Conservation (phyloP, 2,113 vertebrate species). For the Osmerus eperlanus region DNA sequence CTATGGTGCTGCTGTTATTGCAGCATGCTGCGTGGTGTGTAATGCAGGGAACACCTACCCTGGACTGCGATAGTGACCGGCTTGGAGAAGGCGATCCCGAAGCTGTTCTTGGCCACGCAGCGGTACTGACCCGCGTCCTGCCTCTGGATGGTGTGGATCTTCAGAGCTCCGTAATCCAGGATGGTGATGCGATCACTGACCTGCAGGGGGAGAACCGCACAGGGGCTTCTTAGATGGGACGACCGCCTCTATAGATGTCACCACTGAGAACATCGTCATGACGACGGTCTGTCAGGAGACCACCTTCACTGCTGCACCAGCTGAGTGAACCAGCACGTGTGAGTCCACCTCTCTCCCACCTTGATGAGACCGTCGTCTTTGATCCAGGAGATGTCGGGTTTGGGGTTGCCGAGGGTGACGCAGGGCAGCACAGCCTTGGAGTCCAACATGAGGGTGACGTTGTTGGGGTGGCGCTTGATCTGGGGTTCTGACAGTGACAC, state of each 20-base stretch:
- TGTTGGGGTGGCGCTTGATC: constrained; percentile 89
- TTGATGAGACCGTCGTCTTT: constrained; percentile 87
- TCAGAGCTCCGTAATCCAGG: constrained; percentile 89
- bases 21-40: no score
- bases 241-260: no score
- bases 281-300: no score
- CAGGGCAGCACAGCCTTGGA: constrained; percentile 94
- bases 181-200: constrained; percentile 83
- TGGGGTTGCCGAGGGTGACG: constrained; percentile 90
- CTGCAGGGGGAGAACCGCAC: constrained; percentile 54
- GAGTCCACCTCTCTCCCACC: no score
- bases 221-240: no score
- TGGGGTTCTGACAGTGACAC: constrained; percentile 81
- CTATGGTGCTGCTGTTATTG: background rate
- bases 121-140: constrained; percentile 93
- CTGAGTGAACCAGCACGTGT: background rate
- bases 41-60: constrained; percentile 67
- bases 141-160: constrained; percentile 91
- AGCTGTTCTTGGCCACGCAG: constrained; percentile 92
- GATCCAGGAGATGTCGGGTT: constrained; percentile 92
- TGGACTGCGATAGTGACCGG: constrained; percentile 86
- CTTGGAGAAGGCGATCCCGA: constrained; percentile 91
- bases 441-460: constrained; percentile 86
- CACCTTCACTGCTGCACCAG: no score
- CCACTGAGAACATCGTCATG: no score